Evolutionary conservation across 92 coral and sea anemone genomes (phyloP), one percentile per base, ranked within the genome.

Genomic region (Virgularia gustaviana): DNA sequence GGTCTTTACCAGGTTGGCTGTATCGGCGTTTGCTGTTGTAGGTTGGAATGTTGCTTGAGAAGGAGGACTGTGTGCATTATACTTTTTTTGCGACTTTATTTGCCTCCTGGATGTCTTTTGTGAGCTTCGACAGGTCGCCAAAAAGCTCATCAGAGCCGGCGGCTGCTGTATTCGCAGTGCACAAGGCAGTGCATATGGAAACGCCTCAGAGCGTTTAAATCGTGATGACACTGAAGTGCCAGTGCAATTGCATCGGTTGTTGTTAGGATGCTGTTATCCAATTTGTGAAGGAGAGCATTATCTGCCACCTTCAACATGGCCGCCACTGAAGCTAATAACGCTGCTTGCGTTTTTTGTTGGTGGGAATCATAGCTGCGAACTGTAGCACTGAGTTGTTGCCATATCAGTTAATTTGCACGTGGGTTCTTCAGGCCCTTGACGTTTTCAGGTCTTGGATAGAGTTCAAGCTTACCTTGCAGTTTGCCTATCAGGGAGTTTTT

Each of bases 21-120:
- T 32, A 77, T 51, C 56, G 66, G 29, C 66, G 45, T 52, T 65
- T 77, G 36, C 42, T 45, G 23, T 76, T 51, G 59, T 34, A 25
- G 22, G 51, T 61, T 22, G 36, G 58, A 22, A 43, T 38, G 72
- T 44, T 43, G 37, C 8, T 51, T 45, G 37, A 10, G 65, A 54
- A 63, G 57, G 35, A 36, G 36, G 42, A 42, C 25, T 75, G 49
- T 49, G 51, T 55, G 58, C 25, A 15, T 16, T 65, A 63, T 12
- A 71, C 80, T 71, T 70, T 83, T 65, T 71, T 66, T 7, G 85
- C 63, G n/a, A 81, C 55, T 39, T 86, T 86, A 64, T 86, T 86
- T 47, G 87, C 85, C 33, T 79, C 85, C 3, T 80, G 68, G 38
- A 84, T 79, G 59, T 84, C 88, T 47, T 83, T 83, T 3, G 84